Base-by-base conservation (phyloP, 1,140 invertebrate genomes). In the Branchinecta lindahli region DNA sequence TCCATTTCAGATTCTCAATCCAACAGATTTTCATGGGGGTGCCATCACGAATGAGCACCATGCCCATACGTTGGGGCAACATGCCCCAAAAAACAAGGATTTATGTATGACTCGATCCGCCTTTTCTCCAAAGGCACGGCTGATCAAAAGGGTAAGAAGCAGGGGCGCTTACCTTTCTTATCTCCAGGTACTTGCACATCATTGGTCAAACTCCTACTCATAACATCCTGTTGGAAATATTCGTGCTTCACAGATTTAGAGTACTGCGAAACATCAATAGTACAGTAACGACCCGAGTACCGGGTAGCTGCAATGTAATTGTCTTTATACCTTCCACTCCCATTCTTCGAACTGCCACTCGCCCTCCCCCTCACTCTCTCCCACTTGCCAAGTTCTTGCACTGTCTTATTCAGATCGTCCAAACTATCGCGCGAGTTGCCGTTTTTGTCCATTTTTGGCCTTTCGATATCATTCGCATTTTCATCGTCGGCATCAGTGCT, bases 361-460 rank as follows among this genome's bases (percentile, higher is more conserved):
- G 71, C 71, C 33, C 71, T 68, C 8, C 71, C 71, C 3, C 71
- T 46, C 46, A 66, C 68, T 21, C 68, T 69, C 66, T 72, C 68
- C 71, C 71, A 72, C 20, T 47, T 68, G 8, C 67, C 66, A n/a
- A 66, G 45, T 46, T 67, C 45, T 15, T 71, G 65, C 45, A 44
- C 66, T 18, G 47, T 67, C 15, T 67, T 66, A 8, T 67, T 44
- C 12, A 70, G 33, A 21, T 33, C 66, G 9, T 72, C 71, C 20
- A 65, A 15, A 45, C 68, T 69, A 47, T 47, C 68, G 12, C 52
- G 52, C 18, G 52, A 61, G 18, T 61, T 61, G 12, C 52, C 52
- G 18, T 61, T 61, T 61, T 61, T 61, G 18, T 61, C 52, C 52
- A 61, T 61, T 12, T 20, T 20, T 12, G 18, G 12, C 52, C 12